These are phyloP conservation scores for Hozukius guyotensis DNA, from an alignment of 2,797 vertebrate species.

Conservation along the genomic window DNA sequence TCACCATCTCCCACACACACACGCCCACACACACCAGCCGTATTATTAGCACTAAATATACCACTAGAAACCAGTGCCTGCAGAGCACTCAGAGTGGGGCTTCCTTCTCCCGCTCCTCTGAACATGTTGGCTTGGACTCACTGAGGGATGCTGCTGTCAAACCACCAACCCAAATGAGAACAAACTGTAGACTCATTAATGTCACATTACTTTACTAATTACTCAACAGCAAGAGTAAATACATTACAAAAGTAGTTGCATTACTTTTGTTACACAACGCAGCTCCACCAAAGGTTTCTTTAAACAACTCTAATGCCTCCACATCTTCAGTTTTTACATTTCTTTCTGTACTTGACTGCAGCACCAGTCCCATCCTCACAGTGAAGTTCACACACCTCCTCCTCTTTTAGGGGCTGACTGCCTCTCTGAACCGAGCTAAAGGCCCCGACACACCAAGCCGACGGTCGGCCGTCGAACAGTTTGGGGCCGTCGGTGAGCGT, in stretches of 20 bases:
- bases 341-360: background rate
- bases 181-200: background rate
- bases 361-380: too few species aligned
- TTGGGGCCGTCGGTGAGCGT: too few species aligned
- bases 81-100: conserved; percentile 1
- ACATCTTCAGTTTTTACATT: background rate
- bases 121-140: too few species aligned
- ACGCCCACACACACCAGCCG: conserved; percentile 23
- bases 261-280: background rate
- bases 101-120: conserved; percentile 39
- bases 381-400: too few species aligned
- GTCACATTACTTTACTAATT: background rate
- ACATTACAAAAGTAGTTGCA: background rate
- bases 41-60: conserved; percentile 45
- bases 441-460: too few species aligned
- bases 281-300: background rate
- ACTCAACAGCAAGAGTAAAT: background rate
- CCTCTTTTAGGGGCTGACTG: too few species aligned
- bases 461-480: too few species aligned
- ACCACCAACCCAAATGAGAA: too few species aligned
- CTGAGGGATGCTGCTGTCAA: too few species aligned
- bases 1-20: conserved; percentile 43
- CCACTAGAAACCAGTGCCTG: background rate
- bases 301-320: background rate
- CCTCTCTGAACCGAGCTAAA: too few species aligned